Percentiles rank a stretch among this genome's conserved stretches.
These are phyloP conservation scores for Narcine bancroftii DNA, from an alignment of 2,113 vertebrate species.

Conservation along the genomic window DNA sequence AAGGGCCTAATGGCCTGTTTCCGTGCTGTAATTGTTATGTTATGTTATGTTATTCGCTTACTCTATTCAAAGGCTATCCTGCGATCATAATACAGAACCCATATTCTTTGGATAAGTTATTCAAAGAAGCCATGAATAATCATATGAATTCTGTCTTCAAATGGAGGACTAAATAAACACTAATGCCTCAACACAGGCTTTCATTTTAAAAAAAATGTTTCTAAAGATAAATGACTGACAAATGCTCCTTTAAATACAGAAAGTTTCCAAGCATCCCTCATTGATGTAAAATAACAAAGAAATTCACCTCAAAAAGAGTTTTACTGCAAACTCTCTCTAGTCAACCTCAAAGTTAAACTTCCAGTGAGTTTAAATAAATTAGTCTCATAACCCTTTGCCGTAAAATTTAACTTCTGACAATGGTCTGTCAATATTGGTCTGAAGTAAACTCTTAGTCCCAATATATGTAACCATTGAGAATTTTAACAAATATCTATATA, in stretches of 20 bases:
- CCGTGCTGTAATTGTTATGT: too few relatives aligned
- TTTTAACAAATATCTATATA: not conserved
- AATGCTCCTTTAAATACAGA: not conserved
- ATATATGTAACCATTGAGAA: not conserved
- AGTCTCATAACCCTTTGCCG: not conserved
- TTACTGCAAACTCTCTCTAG: not conserved
- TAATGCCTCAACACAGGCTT: not conserved
- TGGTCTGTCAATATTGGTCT: not conserved
- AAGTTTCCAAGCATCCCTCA: not conserved
- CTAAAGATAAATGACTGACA: not conserved
- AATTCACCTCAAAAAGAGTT: not conserved
- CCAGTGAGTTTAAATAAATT: not conserved
- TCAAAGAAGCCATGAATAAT: not conserved
- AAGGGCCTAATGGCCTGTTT: too few relatives aligned
- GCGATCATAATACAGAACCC: not conserved
- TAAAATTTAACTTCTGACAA: not conserved
- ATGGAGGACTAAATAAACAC: not conserved
- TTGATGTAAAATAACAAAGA: not conserved
- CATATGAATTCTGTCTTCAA: not conserved
- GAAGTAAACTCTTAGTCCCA: not conserved
- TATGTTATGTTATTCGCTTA: too few relatives aligned
- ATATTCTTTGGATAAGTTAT: not conserved
- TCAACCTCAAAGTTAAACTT: not conserved
- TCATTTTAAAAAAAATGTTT: not conserved
- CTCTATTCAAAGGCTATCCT: too few relatives aligned